These are phyloP conservation scores for Monomorium pharaonis DNA, from an alignment of 1,140 invertebrate species.

Conservation along the genomic window DNA sequence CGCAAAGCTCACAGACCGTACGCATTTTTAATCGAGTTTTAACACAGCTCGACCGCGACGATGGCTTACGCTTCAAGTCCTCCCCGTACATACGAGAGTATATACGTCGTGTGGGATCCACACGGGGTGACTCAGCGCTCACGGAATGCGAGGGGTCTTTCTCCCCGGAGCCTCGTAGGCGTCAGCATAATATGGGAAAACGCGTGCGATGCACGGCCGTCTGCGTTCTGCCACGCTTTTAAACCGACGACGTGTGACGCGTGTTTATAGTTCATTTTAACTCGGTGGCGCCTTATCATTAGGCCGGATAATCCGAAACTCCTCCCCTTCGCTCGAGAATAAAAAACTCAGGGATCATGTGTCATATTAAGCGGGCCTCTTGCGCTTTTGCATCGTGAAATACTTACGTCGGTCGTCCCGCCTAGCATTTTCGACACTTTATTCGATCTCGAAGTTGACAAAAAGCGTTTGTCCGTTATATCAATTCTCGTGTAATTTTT, in stretches of 20 bases:
- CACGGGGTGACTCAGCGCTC: conserved; percentile 19
- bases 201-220: background rate
- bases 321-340: background rate
- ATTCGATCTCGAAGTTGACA: background rate
- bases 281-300: conserved; percentile 22
- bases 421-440: background rate
- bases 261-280: conserved; percentile 20
- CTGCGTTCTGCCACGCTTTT: conserved; percentile 20
- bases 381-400: background rate
- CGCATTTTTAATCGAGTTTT: conserved; percentile 7
- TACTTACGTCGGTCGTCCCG: background rate
- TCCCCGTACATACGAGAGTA: background rate
- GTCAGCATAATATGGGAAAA: background rate
- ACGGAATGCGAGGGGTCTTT: background rate
- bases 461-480: background rate
- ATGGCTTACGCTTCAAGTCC: background rate
- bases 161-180: background rate
- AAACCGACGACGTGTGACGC: conserved; percentile 33
- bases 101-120: conserved; percentile 44
- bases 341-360: background rate
- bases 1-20: background rate
- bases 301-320: background rate
- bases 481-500: background rate
- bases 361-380: background rate
- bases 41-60: background rate